Base-by-base conservation (phyloP, 1,140 invertebrate species). In the Heliothis subflexa region DNA sequence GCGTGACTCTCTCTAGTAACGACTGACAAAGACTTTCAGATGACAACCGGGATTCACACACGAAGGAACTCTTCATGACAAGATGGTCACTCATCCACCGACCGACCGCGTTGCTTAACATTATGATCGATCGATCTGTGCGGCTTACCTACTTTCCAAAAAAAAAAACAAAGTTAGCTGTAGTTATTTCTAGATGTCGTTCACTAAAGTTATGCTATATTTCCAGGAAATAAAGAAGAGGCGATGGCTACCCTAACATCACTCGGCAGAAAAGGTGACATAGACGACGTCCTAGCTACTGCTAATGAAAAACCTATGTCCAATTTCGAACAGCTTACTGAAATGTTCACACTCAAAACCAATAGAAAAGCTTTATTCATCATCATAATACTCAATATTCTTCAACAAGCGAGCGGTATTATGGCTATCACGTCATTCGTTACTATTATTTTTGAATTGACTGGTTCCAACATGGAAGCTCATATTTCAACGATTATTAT, bases 381-480 rank as follows among this genome's bases (percentile, higher is more conserved):
- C 62, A 77, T 71, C 10, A 25, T 80, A 3, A 13, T 50, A 12
- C 28, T 86, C 49, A 74, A 71, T 11, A 57, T 83, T 21, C 61
- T 95, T 78, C 95, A 95, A 79, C 85, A 92, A 71, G 33, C 83
- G 0, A 86, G 85, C 92, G 81, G 84, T 14, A 71, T 93, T 11
- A 79, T 95, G 78, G 94, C 93, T 14, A 86, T 96, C 7, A 92
- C 95, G 78, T 95, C 95, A 74, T 95, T 95, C 76, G 91, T 94
- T 0, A 92, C 93, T 0, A 81, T 86, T 0, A 95, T 91, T 83
- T 95, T 91, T 57, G 71, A 89, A 45, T 71, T 85, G 10, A 87
- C 87, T 40, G 83, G 71, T 4, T 84, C 85, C 3, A 57, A 78
- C 11, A 14, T 88, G 9, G 62, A 81, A 33, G 68, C 83, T 16